Evolutionary conservation across 2,888 invertebrate species (phyloP), one percentile per base, ranked within the genome.

Genomic region (Chrysolina haemoptera): DNA sequence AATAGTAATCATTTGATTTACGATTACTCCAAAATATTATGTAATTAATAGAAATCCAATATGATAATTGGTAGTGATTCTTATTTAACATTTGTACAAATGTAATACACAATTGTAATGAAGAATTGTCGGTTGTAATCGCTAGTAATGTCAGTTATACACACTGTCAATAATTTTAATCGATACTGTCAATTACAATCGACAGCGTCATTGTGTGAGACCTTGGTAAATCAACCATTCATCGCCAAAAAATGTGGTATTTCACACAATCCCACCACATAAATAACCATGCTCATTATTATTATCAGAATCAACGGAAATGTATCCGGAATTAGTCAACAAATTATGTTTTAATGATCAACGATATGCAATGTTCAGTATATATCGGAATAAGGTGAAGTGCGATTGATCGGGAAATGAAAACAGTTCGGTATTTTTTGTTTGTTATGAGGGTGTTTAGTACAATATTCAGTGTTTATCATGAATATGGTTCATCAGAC

Each of bases 281-380:
- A 53, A 53, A 53, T 14, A 12, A 53, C 53, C 35, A 67, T 35
- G 40, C 12, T 55, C 53, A 40, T 67, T 67, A 67, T 67, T 40
- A n/a, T 67, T 53, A 67, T 67, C 66, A 35, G 27, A 35, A 40
- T 63, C 68, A 70, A 63, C 74, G 74, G 74, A 74, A 74, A 70
- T 46, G 35, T 10, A 53, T 67, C 70, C 74, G 74, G 74, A 74
- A 70, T 67, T 73, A 40, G 40, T 55, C 43, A 67, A 55, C 53
- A 67, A 53, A 67, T 48, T 18, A 50, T 67, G 35, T 66, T 67
- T 67, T 48, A 46, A 65, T 27, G 18, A 43, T 64, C 66, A 27
- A 65, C 20, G 27, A 65, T 20, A 11, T 35, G 27, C 20, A 67
- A 67, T 50, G 53, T 43, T 40, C 14, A 53, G 67, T 35, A 14